Conservation (phyloP, 2,888 invertebrate species). For the Idaea straminata region DNA sequence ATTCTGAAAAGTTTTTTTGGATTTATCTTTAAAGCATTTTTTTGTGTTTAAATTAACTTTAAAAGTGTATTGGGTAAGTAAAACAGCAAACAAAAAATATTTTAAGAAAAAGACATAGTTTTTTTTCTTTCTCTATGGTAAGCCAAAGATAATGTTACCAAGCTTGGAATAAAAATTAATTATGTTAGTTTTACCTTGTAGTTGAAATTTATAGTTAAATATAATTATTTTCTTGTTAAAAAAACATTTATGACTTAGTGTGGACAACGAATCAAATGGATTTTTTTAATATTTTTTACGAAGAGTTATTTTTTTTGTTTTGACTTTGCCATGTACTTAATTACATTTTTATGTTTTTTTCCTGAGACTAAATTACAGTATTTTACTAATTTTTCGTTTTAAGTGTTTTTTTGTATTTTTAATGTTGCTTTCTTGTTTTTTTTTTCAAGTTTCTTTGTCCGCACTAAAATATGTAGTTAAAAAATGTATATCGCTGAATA, state of each 20-base stretch:
- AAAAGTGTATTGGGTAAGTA: not conserved
- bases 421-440: too few species aligned
- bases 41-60: too few species aligned
- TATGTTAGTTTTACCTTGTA: constrained; percentile 10
- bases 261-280: not conserved
- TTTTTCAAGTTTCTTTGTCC: constrained; percentile 17
- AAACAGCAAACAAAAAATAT: constrained; percentile 3
- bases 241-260: constrained; percentile 35
- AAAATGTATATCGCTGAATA: constrained; percentile 2
- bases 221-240: constrained; percentile 28
- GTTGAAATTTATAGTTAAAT: constrained; percentile 45
- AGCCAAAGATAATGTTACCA: constrained; percentile 32
- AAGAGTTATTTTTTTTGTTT: too few species aligned
- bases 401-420: too few species aligned
- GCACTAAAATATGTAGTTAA: constrained; percentile 23
- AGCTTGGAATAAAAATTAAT: constrained; percentile 13
- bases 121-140: constrained; percentile 18
- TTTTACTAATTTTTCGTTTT: too few species aligned
- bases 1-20: too few species aligned
- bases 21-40: too few species aligned
- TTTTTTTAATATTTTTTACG: too few species aligned
- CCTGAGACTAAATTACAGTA: too few species aligned
- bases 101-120: constrained; percentile 14
- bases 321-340: too few species aligned
- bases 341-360: too few species aligned